A percentile compares a stretch with the other conserved stretches of the same genome.
Conservation (phyloP, 2,113 vertebrate genomes). For the Dicentrarchus labrax region DNA sequence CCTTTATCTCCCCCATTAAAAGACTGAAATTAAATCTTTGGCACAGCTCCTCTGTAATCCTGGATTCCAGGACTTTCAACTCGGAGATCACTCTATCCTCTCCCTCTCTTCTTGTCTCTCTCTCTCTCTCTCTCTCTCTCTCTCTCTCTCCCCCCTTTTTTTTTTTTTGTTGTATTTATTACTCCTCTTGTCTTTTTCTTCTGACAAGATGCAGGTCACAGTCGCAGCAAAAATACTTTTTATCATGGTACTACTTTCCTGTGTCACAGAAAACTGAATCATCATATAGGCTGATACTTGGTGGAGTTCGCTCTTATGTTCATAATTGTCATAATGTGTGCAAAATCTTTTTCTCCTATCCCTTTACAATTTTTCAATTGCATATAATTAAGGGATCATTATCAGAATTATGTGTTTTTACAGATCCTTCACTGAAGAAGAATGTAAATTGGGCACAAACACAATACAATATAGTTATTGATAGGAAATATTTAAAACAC, state of each 20-base stretch:
- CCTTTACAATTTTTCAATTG: not conserved
- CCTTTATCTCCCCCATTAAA: slow-evolving; percentile 28
- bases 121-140: not conserved
- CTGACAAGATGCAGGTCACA: slow-evolving; percentile 2
- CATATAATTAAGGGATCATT: too few species aligned
- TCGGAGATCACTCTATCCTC: not conserved
- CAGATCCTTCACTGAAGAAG: not conserved
- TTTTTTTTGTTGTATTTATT: not conserved
- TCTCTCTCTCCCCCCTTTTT: not conserved
- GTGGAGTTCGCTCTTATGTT: not conserved
- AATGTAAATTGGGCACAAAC: not conserved
- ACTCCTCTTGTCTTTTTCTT: not conserved
- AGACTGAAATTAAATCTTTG: slow-evolving; percentile 49
- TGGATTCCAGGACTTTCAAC: slow-evolving; percentile 15
- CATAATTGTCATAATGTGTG: not conserved
- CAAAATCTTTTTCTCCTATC: not conserved
- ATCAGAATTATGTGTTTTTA: too few species aligned
- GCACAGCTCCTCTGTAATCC: slow-evolving; percentile 27
- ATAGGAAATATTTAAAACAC: too few species aligned
- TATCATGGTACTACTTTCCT: not conserved
- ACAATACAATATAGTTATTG: too few species aligned
- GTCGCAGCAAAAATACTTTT: slow-evolving; percentile 16
- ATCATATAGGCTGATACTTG: slow-evolving; percentile 1
- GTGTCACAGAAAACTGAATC: slow-evolving; percentile 13
- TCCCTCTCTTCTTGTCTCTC: not conserved